These are phyloP conservation scores for Crax fasciolata DNA, from an alignment of 2,797 vertebrate species.

Conservation along the genomic window DNA sequence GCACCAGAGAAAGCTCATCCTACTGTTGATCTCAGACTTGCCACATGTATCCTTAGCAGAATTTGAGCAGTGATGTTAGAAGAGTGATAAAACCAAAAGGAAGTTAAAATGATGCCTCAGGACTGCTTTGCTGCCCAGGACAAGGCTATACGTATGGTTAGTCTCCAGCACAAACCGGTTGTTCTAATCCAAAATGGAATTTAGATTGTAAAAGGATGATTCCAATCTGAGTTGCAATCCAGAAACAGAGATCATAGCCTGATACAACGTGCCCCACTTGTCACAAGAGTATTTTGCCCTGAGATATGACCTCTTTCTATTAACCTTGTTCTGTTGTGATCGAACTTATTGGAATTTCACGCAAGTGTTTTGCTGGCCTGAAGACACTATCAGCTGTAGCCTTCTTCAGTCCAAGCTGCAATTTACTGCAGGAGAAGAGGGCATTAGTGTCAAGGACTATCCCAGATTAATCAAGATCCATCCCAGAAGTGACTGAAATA, in stretches of 20 bases:
- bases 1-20: neutral
- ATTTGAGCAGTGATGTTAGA: neutral
- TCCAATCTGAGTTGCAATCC: neutral
- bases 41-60: neutral
- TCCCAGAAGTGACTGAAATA: neutral
- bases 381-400: neutral
- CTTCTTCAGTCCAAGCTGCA: neutral
- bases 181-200: neutral
- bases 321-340: neutral
- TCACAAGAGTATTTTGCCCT: neutral
- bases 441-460: accelerated
- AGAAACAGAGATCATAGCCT: neutral
- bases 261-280: neutral
- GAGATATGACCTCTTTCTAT: neutral
- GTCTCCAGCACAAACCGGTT: neutral
- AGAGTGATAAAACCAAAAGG: neutral
- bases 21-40: neutral
- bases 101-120: neutral
- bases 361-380: neutral
- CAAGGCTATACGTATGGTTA: neutral
- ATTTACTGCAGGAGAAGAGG: neutral
- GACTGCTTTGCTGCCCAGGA: neutral
- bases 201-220: neutral
- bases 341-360: neutral
- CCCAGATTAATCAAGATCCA: neutral